Evolutionary conservation across 2,113 vertebrate species (phyloP), one percentile per base, ranked within the genome.

Genomic region (Heterocephalus glaber): DNA sequence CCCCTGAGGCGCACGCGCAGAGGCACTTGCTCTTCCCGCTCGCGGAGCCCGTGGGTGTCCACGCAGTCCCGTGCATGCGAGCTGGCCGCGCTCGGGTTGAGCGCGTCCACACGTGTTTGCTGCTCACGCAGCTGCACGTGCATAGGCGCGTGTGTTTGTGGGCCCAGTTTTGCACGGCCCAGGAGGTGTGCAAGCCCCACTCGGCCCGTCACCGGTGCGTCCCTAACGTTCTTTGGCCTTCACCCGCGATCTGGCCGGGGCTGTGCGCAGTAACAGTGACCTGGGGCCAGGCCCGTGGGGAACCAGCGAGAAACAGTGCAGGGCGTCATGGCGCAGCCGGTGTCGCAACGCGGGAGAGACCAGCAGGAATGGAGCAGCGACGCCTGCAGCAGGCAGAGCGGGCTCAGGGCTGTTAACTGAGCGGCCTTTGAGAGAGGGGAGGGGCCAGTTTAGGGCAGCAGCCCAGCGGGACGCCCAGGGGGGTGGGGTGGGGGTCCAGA

Each of bases 141-240:
- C 49, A 17, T 3, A 38, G 61, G 54, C 5, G 72, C 3, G 16
- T 41, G 83, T 65, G 30, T n/a, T 11, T 77, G 63, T 5, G 5
- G 33, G 2, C 24, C 35, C 4, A 0, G 3, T 7, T 35, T 1
- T 28, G 58, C 76, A 33, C 1, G 9, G 58, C 44, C 13, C 7
- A 2, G 49, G 14, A 17, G 33, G 19, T 60, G 72, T 44, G 38
- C 58, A 84, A 28, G 33, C 58, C 58, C n/a, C 30, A 35, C 2
- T 1, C 12, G 19, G 17, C n/a, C 24, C 4, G 14, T 1, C 19
- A 16, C n/a, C 14, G 6, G 0, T 54, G 26, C 20, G 3, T 28
- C 82, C 72, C 47, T 80, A 60, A 22, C 2, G 13, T 76, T 76
- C 56, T 5, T 66, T 52, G 47, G 77, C 41, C 9, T 20, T 49